Conservation (phyloP, 2,888 invertebrate genomes). For the Bhutanitis thaidina region DNA sequence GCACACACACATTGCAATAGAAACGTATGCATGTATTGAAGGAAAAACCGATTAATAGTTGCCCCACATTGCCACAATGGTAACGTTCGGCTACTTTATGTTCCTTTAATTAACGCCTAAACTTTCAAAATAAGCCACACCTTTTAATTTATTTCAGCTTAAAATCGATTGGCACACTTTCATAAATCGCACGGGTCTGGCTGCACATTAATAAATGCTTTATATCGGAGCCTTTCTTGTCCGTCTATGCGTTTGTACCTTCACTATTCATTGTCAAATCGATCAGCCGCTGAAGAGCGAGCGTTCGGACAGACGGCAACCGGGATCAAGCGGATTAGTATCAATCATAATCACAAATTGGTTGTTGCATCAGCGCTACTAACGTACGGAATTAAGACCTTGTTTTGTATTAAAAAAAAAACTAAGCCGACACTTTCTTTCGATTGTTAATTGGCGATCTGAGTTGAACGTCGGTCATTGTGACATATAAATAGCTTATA, state of each 20-base stretch:
- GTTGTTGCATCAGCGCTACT: constrained; percentile 59
- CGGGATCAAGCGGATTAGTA: constrained; percentile 68
- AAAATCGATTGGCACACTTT: constrained; percentile 15
- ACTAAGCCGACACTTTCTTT: constrained; percentile 25
- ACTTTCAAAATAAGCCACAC: constrained; percentile 17
- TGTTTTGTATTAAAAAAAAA: constrained; percentile 15
- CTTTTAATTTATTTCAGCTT: constrained; percentile 17
- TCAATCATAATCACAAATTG: constrained; percentile 71
- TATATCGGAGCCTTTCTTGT: constrained; percentile 8
- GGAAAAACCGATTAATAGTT: neutral
- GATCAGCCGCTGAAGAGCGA: constrained; percentile 38
- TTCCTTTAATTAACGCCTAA: constrained; percentile 6
- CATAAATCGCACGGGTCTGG: neutral
- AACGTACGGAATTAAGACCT: constrained; percentile 35
- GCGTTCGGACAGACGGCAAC: constrained; percentile 46
- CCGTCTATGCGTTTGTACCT: constrained; percentile 7
- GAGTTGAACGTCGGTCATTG: constrained; percentile 2
- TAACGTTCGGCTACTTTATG: neutral
- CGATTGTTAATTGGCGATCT: constrained; percentile 34
- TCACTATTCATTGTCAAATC: constrained; percentile 27
- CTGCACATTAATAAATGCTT: constrained; percentile 13
- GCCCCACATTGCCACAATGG: constrained; percentile 1
- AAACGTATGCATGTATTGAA: neutral
- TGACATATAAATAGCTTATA: constrained; percentile 12
- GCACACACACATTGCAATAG: constrained; percentile 3